phyloP scores from a whole-genome alignment of 2,113 vertebrate genomes.

The Condylura cristata region DNA sequence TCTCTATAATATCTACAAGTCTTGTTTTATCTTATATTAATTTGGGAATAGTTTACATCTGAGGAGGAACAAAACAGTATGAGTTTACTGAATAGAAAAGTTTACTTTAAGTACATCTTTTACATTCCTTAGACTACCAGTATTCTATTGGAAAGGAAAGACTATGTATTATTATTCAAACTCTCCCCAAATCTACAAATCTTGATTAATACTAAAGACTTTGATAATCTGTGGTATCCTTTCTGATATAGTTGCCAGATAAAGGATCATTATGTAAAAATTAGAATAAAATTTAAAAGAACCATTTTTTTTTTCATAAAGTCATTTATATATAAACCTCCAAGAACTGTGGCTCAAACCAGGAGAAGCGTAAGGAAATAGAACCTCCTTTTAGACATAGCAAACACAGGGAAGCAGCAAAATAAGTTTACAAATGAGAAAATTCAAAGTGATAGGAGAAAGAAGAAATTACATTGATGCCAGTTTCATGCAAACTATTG shows the following conservation, averaged over 20 bases:
- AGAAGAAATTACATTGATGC: not conserved
- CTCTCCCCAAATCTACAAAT: not conserved
- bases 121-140: not conserved
- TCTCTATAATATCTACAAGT: not conserved
- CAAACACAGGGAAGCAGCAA: not conserved
- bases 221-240: not conserved
- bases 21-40: not conserved
- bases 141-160: not conserved
- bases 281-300: not conserved
- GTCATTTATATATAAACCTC: conserved; percentile 4
- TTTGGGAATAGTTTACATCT: not conserved
- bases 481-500: not conserved
- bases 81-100: conserved; percentile 27
- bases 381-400: not conserved
- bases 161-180: not conserved
- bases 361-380: not conserved
- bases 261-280: not conserved
- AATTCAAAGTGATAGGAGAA: not conserved
- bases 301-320: not conserved
- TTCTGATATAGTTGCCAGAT: not conserved
- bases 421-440: not conserved
- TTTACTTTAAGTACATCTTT: not conserved
- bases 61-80: not conserved
- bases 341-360: not conserved
- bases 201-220: not conserved